These are phyloP conservation scores for Neoarius graeffei DNA, from an alignment of 2,113 vertebrate genomes.

Conservation along the genomic window DNA sequence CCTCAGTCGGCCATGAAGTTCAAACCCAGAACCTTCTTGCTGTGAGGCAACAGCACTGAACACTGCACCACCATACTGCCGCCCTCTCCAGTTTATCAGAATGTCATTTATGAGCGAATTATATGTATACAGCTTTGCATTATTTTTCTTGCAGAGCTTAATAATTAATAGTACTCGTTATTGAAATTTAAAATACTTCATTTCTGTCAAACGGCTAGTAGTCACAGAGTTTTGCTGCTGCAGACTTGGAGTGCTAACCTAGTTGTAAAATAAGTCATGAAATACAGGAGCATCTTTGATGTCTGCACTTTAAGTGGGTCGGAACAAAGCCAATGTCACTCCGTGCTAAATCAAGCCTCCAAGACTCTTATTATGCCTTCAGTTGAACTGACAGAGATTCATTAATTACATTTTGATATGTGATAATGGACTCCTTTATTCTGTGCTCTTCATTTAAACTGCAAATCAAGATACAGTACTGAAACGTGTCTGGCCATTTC, in stretches of 20 bases:
- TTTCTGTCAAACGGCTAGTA: constrained; percentile 16
- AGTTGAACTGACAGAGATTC: constrained; percentile 68
- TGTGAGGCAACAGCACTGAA: too few species aligned
- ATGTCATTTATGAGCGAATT: too few species aligned
- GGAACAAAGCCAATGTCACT: constrained; percentile 59
- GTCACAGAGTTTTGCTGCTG: constrained; percentile 8
- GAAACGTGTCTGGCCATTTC: constrained; percentile 40
- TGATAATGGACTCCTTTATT: constrained; percentile 70
- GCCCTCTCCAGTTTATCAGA: too few species aligned
- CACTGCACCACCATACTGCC: too few species aligned
- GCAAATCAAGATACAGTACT: constrained; percentile 63
- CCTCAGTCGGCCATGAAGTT: too few species aligned
- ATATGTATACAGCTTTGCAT: background rate
- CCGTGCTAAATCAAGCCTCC: constrained; percentile 58
- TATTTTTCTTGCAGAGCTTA: background rate
- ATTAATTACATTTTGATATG: constrained; percentile 68
- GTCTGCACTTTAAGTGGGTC: constrained; percentile 48
- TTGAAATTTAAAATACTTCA: background rate
- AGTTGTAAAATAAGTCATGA: constrained; percentile 20
- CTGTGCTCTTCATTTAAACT: constrained; percentile 61
- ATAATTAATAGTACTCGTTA: background rate
- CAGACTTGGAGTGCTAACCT: constrained; percentile 25
- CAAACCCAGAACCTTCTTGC: too few species aligned
- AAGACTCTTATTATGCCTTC: constrained; percentile 52
- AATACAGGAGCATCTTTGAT: constrained; percentile 30